Conservation (phyloP, 2,888 invertebrate species). For the Germaria angustata region DNA sequence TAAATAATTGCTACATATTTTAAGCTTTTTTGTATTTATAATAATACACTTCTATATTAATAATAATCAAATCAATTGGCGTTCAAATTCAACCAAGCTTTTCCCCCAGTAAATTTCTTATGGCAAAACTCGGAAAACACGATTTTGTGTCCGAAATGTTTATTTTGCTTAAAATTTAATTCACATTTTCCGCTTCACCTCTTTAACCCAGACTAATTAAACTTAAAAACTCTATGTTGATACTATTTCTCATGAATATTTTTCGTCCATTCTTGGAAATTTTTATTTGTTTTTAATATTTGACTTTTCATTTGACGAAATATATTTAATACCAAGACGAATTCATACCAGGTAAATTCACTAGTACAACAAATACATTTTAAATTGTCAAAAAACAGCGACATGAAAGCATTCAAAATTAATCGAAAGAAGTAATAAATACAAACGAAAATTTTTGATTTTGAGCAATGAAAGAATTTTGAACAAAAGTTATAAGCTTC, state of each 20-base stretch:
- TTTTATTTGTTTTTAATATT: conserved; percentile 49
- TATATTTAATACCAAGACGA: background rate
- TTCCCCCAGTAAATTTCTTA: background rate
- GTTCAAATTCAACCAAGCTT: background rate
- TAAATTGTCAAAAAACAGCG: too few relatives aligned
- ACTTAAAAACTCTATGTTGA: conserved; percentile 21
- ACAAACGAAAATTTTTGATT: too few relatives aligned
- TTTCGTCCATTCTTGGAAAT: background rate
- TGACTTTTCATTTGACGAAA: conserved; percentile 41
- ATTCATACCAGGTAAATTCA: too few relatives aligned
- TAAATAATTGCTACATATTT: background rate
- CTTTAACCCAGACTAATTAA: background rate
- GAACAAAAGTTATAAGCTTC: too few relatives aligned
- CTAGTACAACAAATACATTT: too few relatives aligned
- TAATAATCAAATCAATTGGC: background rate
- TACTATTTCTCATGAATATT: background rate
- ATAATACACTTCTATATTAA: conserved; percentile 5
- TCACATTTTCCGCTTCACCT: background rate
- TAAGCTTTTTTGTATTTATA: conserved; percentile 15
- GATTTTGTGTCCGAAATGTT: background rate
- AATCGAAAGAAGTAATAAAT: too few relatives aligned
- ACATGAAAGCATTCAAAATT: too few relatives aligned
- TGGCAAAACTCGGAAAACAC: background rate
- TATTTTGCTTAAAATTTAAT: background rate
- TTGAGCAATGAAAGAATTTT: too few relatives aligned